Base-by-base conservation (phyloP, 1,140 invertebrate species). In the Drosophila bocqueti region DNA sequence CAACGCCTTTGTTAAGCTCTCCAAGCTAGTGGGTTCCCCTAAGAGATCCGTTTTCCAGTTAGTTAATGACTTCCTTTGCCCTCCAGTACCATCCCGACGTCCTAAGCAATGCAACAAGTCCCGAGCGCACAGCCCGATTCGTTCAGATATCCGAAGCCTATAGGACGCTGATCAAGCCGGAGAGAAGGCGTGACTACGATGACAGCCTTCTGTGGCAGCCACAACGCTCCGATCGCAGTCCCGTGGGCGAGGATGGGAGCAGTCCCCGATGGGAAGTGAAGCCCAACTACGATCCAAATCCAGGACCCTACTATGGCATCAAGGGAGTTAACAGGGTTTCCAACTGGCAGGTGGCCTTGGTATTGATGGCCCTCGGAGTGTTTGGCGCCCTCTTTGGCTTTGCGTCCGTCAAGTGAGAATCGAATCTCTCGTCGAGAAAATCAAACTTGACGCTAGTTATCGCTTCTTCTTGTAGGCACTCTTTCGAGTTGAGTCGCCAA, bases 81-180 rank as follows among this genome's bases (percentile, higher is more conserved):
- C 9, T 50, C 31, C 21, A 92, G 91, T 94, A 94, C 64, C 95
- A 96, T 91, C 95, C 95, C 47, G 95, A 96, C 86, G 94, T 94
- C 43, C 94, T 94, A 31, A 93, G 94, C 80, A 94, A 94, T 89
- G 91, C 89, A 15, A 83, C 80, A 24, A 93, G 93, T 50, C 94
- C 94, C 62, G 93, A 94, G 21, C 93, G 93, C 62, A 91, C 92
- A 1, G 89, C 83, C 3, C 63, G 81, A 0, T 96, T 96, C 93
- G 93, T 96, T 0, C 93, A 93, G 54, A 94, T 96, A 46, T 94
- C 95, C 29, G 95, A 96, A 89, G 95, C 95, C 3, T 96, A 96
- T 78, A 94, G 93, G 64, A 93, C 95, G 1, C 91, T 96, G 10
- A 94, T 94, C 11, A 95, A 95, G 74, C 93, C 94, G 0, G 80